Base-by-base conservation (phyloP, 2,888 invertebrate genomes). In the Galerucella pusilla region DNA sequence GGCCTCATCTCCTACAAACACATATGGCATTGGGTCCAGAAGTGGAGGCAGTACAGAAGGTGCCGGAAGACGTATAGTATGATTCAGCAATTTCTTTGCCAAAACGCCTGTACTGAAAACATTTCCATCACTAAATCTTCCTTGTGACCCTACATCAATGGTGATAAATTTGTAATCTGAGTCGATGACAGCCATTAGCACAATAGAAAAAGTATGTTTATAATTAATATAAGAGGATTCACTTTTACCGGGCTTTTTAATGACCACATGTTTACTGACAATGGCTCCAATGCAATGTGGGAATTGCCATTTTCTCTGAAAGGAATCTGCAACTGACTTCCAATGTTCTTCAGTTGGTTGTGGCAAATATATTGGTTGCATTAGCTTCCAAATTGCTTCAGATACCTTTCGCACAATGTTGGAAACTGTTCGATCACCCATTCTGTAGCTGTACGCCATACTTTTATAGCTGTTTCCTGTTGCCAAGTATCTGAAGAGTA, bases 171-270 rank as follows among this genome's bases (percentile, higher is more conserved):
- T 79, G 75, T 82, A 83, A 69, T 81, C 69, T 66, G 80, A 79
- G 73, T 83, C 82, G 9, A 80, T 80, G 16, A 70, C 68, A 16
- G 79, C 80, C 80, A 84, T 76, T 72, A 84, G 71, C 16, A 83
- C 81, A 45, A 82, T 79, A 45, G 82, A 82, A 71, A 77, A 81
- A 73, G 68, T 63, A 64, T 81, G 75, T 71, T 83, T 81, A 73
- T 84, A 83, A 73, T 84, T 83, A 60, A 77, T 80, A 73, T 78
- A 84, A 46, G 80, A 83, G 46, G 80, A 81, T 57, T 81, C 81
- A 76, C 76, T 80, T 64, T 68, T 73, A 63, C 67, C 46, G 59
- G 82, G 81, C 73, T 80, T 80, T 78, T 77, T 75, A 75, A 83
- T 81, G 16, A 69, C 68, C 42, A 83, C 78, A 76, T 83, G 82